Evolutionary conservation across 2,888 invertebrate species (phyloP), one percentile per base, ranked within the genome.

Genomic region (Teleiodes luculella): DNA sequence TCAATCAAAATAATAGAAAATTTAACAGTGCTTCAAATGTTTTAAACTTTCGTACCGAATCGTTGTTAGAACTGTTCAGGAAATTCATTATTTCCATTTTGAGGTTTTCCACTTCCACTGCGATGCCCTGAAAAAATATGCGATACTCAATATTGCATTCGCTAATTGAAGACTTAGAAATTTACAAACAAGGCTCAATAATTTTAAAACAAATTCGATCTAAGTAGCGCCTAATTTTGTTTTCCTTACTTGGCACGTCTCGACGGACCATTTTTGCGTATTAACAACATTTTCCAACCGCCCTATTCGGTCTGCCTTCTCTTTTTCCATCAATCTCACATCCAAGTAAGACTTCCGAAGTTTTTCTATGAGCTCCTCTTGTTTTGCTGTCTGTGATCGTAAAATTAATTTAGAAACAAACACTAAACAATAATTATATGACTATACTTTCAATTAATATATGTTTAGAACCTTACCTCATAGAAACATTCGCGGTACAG

Each of bases 401-500:
- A n/a, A n/a, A n/a, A n/a, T n/a, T n/a, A n/a, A n/a, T n/a, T n/a
- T n/a, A n/a, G n/a, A n/a, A n/a, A n/a, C n/a, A n/a, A n/a, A n/a
- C n/a, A n/a, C n/a, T n/a, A n/a, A n/a, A n/a, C n/a, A n/a, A n/a
- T n/a, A n/a, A n/a, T n/a, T n/a, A n/a, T n/a, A n/a, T n/a, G n/a
- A n/a, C n/a, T n/a, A n/a, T n/a, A n/a, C n/a, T n/a, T n/a, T n/a
- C 6, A 24, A 24, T 6, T 24, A 24, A 6, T 24, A 6, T 24
- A 24, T 24, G 24, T 6, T 24, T 24, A 24, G 6, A 24, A 24
- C 6, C 80, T 80, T 62, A 88, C 88, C 81, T 89, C 88, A 52
- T 86, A 88, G 57, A 88, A 89, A 52, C 84, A 83, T 46, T 88
- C 86, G 47, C 82, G 67, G 61, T 89, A 89, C 2, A 89, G 70